Conservation (phyloP, 2,888 invertebrate genomes). For the Cephalotes varians region DNA sequence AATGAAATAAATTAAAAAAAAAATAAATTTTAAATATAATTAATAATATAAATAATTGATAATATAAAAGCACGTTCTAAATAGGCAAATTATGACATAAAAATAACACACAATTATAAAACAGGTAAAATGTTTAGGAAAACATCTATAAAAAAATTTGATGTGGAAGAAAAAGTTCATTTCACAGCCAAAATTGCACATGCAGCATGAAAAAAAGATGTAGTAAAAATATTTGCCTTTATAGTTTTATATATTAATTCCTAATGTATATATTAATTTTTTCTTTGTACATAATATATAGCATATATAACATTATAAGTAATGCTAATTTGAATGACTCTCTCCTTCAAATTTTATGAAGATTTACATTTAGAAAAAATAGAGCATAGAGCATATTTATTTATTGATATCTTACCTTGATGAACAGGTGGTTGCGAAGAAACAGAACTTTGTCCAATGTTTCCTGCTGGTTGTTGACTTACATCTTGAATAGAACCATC, state of each 20-base stretch:
- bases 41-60: background rate
- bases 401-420: slow-evolving; percentile 79
- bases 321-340: slow-evolving; percentile 10
- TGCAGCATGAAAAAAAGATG: slow-evolving; percentile 39
- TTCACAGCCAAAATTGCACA: slow-evolving; percentile 36
- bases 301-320: slow-evolving; percentile 19
- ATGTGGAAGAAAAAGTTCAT: background rate
- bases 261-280: background rate
- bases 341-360: background rate
- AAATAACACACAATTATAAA: background rate
- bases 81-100: slow-evolving; percentile 14
- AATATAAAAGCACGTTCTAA: slow-evolving; percentile 17
- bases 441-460: slow-evolving; percentile 79
- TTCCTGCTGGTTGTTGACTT: slow-evolving; percentile 80
- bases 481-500: slow-evolving; percentile 82
- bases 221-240: slow-evolving; percentile 9
- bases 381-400: slow-evolving; percentile 14
- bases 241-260: background rate
- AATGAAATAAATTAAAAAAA: no score
- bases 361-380: background rate
- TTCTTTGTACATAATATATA: background rate
- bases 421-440: slow-evolving; percentile 81
- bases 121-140: slow-evolving; percentile 4
- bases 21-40: no score
- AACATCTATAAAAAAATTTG: slow-evolving; percentile 13